phyloP scores from a whole-genome alignment of 35 echinoderm and acorn worm genomes.

The Strongylocentrotus purpuratus region DNA sequence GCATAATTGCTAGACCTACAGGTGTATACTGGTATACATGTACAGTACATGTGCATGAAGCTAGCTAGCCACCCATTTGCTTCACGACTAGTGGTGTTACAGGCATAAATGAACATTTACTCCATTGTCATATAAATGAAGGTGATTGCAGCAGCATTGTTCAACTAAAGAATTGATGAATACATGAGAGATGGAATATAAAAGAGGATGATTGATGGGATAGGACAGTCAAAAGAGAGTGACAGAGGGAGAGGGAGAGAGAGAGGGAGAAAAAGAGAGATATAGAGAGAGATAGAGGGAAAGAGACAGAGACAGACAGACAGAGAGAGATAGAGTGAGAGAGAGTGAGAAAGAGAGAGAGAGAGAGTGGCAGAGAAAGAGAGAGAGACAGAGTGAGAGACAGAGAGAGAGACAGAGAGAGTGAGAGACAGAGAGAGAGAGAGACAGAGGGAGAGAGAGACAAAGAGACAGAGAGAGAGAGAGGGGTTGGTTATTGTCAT shows the following conservation, averaged over 20 bases:
- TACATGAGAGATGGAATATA: background rate
- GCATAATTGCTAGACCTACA: background rate
- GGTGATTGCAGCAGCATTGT: background rate
- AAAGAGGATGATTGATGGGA: background rate
- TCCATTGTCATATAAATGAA: background rate
- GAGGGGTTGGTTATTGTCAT: too few relatives aligned
- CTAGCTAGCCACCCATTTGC: background rate
- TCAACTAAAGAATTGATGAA: background rate
- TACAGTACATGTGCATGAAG: background rate
- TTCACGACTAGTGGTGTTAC: background rate
- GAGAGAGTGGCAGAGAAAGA: background rate
- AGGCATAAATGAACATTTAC: background rate
- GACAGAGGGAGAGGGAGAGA: background rate
- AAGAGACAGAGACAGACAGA: too few relatives aligned
- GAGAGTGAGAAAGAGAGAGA: too few relatives aligned
- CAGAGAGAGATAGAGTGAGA: too few relatives aligned
- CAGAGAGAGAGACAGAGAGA: too few relatives aligned
- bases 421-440: too few relatives aligned
- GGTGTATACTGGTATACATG: too few relatives aligned
- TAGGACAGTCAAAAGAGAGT: background rate
- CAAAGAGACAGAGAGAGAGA: too few relatives aligned
- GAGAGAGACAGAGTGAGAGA: background rate
- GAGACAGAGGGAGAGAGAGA: too few relatives aligned
- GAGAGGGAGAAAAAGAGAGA: background rate
- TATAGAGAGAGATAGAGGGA: too few relatives aligned